Evolutionary conservation across 1,140 invertebrate genomes (phyloP).

Genomic region (Papilio glaucus): DNA sequence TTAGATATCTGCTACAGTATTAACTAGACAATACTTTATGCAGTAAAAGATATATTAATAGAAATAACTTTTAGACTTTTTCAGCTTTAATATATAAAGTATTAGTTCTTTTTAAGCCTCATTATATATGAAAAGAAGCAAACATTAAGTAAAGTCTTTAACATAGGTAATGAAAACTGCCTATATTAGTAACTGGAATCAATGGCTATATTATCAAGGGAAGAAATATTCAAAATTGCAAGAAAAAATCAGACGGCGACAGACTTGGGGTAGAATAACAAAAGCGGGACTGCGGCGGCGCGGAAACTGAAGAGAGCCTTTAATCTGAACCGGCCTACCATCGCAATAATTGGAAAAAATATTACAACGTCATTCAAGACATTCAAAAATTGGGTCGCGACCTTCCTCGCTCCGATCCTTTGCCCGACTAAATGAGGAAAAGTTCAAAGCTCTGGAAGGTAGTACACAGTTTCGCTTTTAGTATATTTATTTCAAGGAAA

Average conservation of each 20-base stretch:
- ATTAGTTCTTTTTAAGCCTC: no score
- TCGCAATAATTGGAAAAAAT: conserved; percentile 29
- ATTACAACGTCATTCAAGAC: conserved; percentile 24
- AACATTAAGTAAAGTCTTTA: no score
- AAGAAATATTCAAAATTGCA: conserved; percentile 7
- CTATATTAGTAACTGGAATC: background rate
- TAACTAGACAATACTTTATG: no score
- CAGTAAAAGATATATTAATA: no score
- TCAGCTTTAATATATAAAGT: no score
- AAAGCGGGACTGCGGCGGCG: background rate
- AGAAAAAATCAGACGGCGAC: background rate
- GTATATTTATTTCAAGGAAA: background rate
- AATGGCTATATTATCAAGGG: background rate
- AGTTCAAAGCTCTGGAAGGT: background rate
- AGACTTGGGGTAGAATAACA: background rate
- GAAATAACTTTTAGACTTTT: no score
- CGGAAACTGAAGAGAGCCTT: conserved; percentile 21
- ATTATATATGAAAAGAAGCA: no score
- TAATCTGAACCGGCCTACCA: conserved; percentile 30
- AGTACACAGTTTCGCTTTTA: background rate
- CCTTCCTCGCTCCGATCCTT: conserved; percentile 3
- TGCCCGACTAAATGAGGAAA: background rate
- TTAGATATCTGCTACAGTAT: no score
- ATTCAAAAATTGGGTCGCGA: conserved; percentile 23
- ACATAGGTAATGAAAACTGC: background rate